Base-by-base conservation (phyloP, 2,113 vertebrate species). In the Halichoerus grypus region DNA sequence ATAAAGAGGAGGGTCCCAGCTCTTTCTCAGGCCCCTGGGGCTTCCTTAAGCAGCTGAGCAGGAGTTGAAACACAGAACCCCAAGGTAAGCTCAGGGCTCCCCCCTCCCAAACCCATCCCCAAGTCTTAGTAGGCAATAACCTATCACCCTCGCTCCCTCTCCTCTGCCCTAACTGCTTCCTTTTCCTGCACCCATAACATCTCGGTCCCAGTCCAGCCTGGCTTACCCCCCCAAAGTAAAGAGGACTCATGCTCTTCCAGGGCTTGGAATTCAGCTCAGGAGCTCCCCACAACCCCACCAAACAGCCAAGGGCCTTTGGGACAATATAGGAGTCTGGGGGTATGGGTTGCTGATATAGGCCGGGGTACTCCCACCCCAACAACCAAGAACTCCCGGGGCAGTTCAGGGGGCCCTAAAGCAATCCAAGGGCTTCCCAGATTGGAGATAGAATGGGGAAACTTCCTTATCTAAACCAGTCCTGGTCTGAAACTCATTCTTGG, bases 1-100 rank as follows among this genome's bases (percentile, higher is more conserved):
- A 99, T 99, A 99, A 99, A 99, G 63, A 71, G 49, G 72, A 96
- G 98, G 95, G 71, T 97, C 1, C 4, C 2, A 4, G 53, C n/a
- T 63, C 39, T 59, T 96, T 46, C 21, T 55, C 13, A 76, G 84
- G 72, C 69, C 55, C 59, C 71, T 88, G 65, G 69, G 86, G 36
- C n/a, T 95, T 94, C 59, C 51, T 49, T 90, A 88, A 88, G 88
- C 31, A 31, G 26, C 90, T 0, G 42, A 83, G 61, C 88, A 69
- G 79, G 22, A 97, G 72, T 82, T n/a, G 71, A 74, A 91, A 91
- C 55, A 72, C 15, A 81, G 74, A 87, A 77, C 7, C 13, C 63
- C 65, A 69, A 97, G 98, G 98, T 98, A 86, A 98, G 97, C 46
- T 33, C 53, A 49, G 57, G n/a, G n/a, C 13, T 79, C 46, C 22